Conservation (phyloP, 2,113 vertebrate species). For the Phycodurus eques region DNA sequence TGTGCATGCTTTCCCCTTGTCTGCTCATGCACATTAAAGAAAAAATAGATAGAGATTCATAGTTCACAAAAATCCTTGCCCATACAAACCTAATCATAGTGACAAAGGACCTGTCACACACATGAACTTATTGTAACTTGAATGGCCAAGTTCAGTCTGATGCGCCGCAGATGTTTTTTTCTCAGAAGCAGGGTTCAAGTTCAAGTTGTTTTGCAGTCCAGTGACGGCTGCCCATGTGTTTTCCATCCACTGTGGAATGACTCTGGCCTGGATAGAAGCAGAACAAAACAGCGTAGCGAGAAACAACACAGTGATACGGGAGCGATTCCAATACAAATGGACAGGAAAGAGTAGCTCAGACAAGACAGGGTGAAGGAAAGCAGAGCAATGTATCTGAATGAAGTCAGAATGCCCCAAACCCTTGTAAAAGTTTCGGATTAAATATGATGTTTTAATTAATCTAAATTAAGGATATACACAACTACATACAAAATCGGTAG, state of each 20-base stretch:
- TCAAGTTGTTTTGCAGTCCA: conserved; percentile 47
- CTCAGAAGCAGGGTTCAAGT: conserved; percentile 37
- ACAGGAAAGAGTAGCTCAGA: conserved; percentile 43
- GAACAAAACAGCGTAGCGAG: conserved; percentile 24
- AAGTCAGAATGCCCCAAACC: not conserved
- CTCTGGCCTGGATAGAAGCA: conserved; percentile 49
- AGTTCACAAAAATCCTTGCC: conserved; percentile 20
- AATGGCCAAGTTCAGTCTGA: conserved; percentile 43
- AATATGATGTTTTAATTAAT: not conserved
- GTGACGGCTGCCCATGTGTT: conserved; percentile 69
- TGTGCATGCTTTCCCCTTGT: not conserved
- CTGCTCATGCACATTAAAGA: not conserved
- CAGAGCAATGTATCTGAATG: not conserved
- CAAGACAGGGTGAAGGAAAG: conserved; percentile 6
- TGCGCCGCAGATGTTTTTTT: conserved; percentile 45
- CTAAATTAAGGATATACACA: not conserved
- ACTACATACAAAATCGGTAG: not conserved
- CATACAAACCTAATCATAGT: conserved; percentile 6
- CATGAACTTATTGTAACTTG: conserved; percentile 27
- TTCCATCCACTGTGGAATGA: conserved; percentile 63
- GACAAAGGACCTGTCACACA: conserved; percentile 44
- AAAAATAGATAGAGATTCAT: not conserved
- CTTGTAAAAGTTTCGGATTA: not conserved
- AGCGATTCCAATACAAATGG: conserved; percentile 35
- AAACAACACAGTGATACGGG: conserved; percentile 19